Percentiles rank a stretch among this genome's conserved stretches.
These are phyloP conservation scores for Gymnocheta viridis DNA, from an alignment of 2,888 invertebrate genomes.

Conservation along the genomic window DNA sequence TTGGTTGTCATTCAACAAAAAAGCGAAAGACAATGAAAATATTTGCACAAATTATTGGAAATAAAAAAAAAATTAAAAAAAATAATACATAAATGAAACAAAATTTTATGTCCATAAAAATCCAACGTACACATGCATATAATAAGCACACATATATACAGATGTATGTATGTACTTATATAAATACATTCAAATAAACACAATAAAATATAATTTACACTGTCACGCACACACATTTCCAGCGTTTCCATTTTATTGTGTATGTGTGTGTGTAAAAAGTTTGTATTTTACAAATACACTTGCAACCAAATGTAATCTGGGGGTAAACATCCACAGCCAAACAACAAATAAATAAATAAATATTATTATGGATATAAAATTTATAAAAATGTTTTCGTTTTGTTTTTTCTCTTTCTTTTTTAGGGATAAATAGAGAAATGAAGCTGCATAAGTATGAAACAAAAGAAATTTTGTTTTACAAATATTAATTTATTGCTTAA, in stretches of 20 bases:
- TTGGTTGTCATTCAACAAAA: constrained; percentile 38
- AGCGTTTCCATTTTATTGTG: neutral
- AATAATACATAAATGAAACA: constrained; percentile 11
- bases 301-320: constrained; percentile 23
- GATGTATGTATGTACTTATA: neutral
- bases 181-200: neutral
- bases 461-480: neutral
- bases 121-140: neutral
- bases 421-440: neutral
- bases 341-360: constrained; percentile 33
- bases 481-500: constrained; percentile 52
- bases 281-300: neutral
- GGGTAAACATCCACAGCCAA: constrained; percentile 36
- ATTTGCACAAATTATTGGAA: constrained; percentile 8
- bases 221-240: neutral
- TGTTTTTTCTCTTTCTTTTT: neutral
- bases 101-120: neutral
- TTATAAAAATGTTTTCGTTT: constrained; percentile 1
- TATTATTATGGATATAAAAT: constrained; percentile 28
- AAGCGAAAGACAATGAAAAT: constrained; percentile 34
- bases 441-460: neutral
- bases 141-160: neutral
- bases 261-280: neutral
- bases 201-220: constrained; percentile 8
- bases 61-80: constrained; percentile 7